Conservation (phyloP, 1,140 invertebrate genomes). For the Olivierus martensii region DNA sequence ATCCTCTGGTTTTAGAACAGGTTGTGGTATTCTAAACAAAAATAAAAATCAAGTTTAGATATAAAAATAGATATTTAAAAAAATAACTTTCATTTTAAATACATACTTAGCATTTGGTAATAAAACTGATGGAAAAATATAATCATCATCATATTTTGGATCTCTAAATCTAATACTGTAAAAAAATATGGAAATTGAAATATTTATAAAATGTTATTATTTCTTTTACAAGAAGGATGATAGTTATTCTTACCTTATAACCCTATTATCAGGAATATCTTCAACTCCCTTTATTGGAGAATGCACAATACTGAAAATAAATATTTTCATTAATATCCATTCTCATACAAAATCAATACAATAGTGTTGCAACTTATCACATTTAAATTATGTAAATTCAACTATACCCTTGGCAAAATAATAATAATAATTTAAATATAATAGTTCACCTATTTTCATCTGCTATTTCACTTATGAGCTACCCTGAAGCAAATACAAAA, state of each 20-base stretch:
- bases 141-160: constrained; percentile 58
- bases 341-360: too few species aligned
- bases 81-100: neutral
- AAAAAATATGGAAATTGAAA: constrained; percentile 26
- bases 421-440: too few species aligned
- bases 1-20: constrained; percentile 65
- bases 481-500: too few species aligned
- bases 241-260: constrained; percentile 8
- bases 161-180: constrained; percentile 62
- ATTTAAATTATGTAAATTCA: too few species aligned
- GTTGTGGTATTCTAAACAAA: constrained; percentile 43
- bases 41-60: constrained; percentile 3
- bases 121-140: constrained; percentile 58
- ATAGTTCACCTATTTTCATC: too few species aligned
- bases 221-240: constrained; percentile 2
- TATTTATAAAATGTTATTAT: too few species aligned
- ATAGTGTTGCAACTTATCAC: too few species aligned
- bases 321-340: too few species aligned
- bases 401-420: too few species aligned
- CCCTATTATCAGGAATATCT: constrained; percentile 12
- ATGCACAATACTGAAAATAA: constrained; percentile 4
- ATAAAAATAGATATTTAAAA: constrained; percentile 1
- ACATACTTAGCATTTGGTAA: constrained; percentile 43
- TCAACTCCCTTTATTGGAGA: neutral
- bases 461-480: too few species aligned